Evolutionary conservation across 1,140 invertebrate species (phyloP), one percentile per base, ranked within the genome.

Genomic region (Doryteuthis pealeii): DNA sequence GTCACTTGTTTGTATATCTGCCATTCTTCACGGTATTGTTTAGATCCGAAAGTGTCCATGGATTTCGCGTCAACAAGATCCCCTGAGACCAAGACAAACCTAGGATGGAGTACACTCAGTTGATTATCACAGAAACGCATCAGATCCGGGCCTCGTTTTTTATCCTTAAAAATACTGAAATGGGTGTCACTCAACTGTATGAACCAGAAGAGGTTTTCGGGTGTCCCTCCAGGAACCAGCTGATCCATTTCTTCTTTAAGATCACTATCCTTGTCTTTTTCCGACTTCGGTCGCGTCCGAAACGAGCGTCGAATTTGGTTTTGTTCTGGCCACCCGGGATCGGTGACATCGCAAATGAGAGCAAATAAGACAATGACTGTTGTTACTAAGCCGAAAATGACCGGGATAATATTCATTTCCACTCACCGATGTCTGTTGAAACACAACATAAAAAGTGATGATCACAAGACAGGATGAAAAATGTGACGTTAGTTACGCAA

Each of bases 21-120:
- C 96, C 96, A 98, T 90, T 98, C 96, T 82, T 92, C 90, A 80
- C 92, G 87, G 81, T 92, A 92, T 89, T 97, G 95, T 35, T 90
- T 90, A 31, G 95, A 96, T 10, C 94, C 94, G 81, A 95, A 91
- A 79, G 91, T 91, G 86, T 95, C 92, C 78, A 86, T 88, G 31
- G 91, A 91, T 89, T 95, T 96, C 1, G 94, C 94, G 92, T 97
- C 95, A 32, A 95, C 96, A 71, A 97, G 89, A 88, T 98, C 96
- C 72, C 96, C 95, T 84, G 84, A 93, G 26, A 94, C 94, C 68
- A 97, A 86, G 22, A 96, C 94, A 76, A 96, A 89, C n/a, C 88
- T 81, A 66, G 96, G 96, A 79, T 92, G 91, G 73, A 97, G 93
- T 35, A 89, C 87, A 82, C 90, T 89, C 0, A 97, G 88, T 33